Percentiles rank a stretch among this genome's conserved stretches.
Evolutionary conservation across 2,888 invertebrate genomes (phyloP).

Genomic region (Drosophila melanosoma): DNA sequence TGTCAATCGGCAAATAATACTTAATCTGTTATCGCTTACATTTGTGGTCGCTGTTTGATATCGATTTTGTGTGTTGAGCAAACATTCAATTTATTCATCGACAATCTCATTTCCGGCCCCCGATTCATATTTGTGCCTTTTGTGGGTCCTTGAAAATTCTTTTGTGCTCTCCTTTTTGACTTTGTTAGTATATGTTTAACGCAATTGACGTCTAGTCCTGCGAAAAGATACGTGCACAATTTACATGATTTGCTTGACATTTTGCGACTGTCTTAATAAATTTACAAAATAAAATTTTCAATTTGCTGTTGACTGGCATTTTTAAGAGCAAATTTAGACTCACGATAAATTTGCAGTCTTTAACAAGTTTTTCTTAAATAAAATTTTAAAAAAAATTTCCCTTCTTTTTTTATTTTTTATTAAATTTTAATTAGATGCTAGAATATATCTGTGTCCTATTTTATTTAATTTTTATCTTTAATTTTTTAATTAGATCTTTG

Average conservation of each 20-base stretch:
- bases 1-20: constrained; percentile 30
- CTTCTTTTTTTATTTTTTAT: no score
- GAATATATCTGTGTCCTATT: neutral
- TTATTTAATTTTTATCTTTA: neutral
- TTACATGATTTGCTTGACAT: constrained; percentile 30
- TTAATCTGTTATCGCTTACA: constrained; percentile 19
- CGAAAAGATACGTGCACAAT: constrained; percentile 5
- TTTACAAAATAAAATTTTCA: constrained; percentile 28
- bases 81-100: constrained; percentile 42
- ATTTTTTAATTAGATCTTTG: neutral
- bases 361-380: neutral
- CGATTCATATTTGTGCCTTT: constrained; percentile 6
- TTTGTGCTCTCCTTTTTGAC: constrained; percentile 5
- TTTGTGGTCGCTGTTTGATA: constrained; percentile 16
- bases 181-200: neutral
- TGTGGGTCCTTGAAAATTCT: constrained; percentile 3
- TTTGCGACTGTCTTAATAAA: constrained; percentile 16
- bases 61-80: constrained; percentile 27
- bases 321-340: neutral
- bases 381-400: neutral
- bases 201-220: neutral
- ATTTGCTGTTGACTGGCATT: constrained; percentile 14
- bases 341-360: no score
- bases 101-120: constrained; percentile 26
- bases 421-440: neutral